phyloP scores from a whole-genome alignment of 35 echinoderm and acorn worm genomes.

The Anneissia japonica region DNA sequence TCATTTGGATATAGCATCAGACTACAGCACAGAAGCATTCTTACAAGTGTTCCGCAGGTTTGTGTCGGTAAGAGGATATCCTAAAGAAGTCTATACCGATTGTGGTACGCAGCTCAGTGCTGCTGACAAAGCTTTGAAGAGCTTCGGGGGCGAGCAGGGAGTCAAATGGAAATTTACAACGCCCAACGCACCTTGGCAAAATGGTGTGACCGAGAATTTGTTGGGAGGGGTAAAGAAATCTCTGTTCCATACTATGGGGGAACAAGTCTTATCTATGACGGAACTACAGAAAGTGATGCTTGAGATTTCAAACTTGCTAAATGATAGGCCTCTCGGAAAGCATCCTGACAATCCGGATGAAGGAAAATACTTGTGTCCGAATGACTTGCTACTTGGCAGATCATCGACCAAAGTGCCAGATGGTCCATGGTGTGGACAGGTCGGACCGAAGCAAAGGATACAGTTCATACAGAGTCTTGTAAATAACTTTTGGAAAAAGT shows the following conservation, averaged over 20 bases:
- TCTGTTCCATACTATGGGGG: background rate
- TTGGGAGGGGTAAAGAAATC: background rate
- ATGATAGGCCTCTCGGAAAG: too few relatives aligned
- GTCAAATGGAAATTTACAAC: slow-evolving; percentile 39
- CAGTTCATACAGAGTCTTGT: slow-evolving; percentile 32
- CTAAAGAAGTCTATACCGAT: slow-evolving; percentile 38
- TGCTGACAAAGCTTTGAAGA: slow-evolving; percentile 9
- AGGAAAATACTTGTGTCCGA: slow-evolving; percentile 24
- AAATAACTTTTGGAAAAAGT: slow-evolving; percentile 34
- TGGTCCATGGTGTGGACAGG: slow-evolving; percentile 19
- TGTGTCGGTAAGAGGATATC: slow-evolving; percentile 22
- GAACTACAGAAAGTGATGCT: slow-evolving; percentile 7
- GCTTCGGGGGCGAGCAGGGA: slow-evolving; percentile 10
- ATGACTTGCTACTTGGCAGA: slow-evolving; percentile 33
- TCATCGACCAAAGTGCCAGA: slow-evolving; percentile 14
- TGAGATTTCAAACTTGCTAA: too few relatives aligned
- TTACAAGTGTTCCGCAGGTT: slow-evolving; percentile 27
- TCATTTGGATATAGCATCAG: slow-evolving; percentile 21
- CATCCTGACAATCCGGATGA: too few relatives aligned
- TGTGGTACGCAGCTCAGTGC: slow-evolving; percentile 25
- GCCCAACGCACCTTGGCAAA: slow-evolving; percentile 39
- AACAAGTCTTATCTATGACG: background rate
- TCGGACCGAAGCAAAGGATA: slow-evolving; percentile 10
- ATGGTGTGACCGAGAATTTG: slow-evolving; percentile 29
- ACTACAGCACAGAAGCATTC: slow-evolving; percentile 19